Conservation (phyloP, 1,140 invertebrate genomes). For the Trissolcus basalis region DNA sequence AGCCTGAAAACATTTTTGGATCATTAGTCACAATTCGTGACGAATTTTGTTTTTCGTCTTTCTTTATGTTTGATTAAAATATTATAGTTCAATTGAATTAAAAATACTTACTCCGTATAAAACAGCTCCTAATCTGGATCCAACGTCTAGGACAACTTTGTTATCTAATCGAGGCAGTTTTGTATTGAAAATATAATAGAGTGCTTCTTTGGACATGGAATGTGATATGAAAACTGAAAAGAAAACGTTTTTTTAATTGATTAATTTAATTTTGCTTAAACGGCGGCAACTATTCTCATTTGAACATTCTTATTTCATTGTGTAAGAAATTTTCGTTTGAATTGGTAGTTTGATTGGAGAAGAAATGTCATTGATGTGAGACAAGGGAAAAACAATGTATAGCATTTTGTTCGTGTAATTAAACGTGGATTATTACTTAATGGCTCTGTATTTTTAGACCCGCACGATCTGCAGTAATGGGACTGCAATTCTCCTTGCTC, state of each 20-base stretch:
- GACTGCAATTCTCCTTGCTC: background rate
- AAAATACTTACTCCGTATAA: constrained; percentile 80
- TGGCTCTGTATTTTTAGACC: background rate
- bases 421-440: constrained; percentile 1
- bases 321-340: too few species aligned
- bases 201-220: constrained; percentile 79
- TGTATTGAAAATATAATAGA: constrained; percentile 81
- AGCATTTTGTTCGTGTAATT: background rate
- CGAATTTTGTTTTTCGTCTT: background rate
- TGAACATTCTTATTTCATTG: background rate
- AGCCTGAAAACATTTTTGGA: too few species aligned
- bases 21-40: too few species aligned
- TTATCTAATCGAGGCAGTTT: constrained; percentile 78
- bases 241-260: constrained; percentile 9
- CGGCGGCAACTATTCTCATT: too few species aligned
- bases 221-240: constrained; percentile 75
- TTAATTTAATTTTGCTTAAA: background rate
- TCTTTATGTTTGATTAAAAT: background rate
- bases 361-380: too few species aligned
- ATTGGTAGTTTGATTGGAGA: too few species aligned
- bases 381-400: too few species aligned
- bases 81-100: background rate
- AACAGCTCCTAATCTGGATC: constrained; percentile 83
- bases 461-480: background rate
- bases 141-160: constrained; percentile 82